Base-by-base conservation (phyloP, 2,797 vertebrate species). In the Petrocephalus sullivani region DNA sequence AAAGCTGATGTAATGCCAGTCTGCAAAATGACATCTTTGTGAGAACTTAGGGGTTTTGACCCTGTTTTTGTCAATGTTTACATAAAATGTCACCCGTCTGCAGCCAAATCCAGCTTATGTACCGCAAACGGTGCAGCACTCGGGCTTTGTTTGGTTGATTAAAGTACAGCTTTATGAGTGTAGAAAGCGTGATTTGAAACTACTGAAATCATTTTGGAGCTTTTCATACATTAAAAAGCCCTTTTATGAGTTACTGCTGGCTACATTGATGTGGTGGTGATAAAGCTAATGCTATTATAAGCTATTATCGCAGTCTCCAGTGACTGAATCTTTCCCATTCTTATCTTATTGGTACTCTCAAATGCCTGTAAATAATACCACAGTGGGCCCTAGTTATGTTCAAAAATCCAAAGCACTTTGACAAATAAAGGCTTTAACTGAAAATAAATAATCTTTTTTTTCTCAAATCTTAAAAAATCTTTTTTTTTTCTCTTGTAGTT, bases 31-130 rank as follows among this genome's bases (percentile, higher is more conserved):
- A 5, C 56, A 58, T 60, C 60, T 10, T 16, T 58, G 33, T 10
- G 21, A 60, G 53, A 86, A 86, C 84, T 86, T 85, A 37, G 12
- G 2, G 23, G 28, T 21, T n/a, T 14, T 58, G 16, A 37, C 84
- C 54, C 56, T 56, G 10, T 54, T 86, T 53, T 86, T 60, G 56
- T 46, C 21, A 86, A 86, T 86, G 60, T 86, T 86, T 58, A 37
- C 16, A 56, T n/a, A 86, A 56, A 86, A 58, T 86, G 54, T 19
- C 23, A n/a, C 5, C 28, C 4, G 49, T 49, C n/a, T 67, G 6
- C 16, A 6, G 60, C 23, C 9, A 81, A 49, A 81, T 19, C 28
- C 16, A 46, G 14, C 41, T 4, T n/a, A 41, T 28, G 67, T 51
- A 7, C 16, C 51, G 41, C 14, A 53, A 83, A 10, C n/a, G 1